Conservation (phyloP, 2,888 invertebrate species). For the Lasioglossum pauxillum region DNA sequence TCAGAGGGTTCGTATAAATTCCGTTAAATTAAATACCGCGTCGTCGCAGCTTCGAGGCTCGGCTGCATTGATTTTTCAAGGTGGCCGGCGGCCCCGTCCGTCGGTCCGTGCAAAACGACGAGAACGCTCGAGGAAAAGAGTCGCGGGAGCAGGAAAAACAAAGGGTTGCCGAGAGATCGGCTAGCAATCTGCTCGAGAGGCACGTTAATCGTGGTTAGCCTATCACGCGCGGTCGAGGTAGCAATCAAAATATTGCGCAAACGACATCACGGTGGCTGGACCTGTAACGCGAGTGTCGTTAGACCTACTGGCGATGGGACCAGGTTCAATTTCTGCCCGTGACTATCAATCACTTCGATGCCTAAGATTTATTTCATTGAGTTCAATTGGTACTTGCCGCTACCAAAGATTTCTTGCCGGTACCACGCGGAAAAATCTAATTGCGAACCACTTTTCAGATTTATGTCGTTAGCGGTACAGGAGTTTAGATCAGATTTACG, state of each 20-base stretch:
- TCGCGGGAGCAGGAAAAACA: conserved; percentile 23
- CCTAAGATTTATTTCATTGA: conserved; percentile 2
- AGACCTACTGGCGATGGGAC: conserved; percentile 10
- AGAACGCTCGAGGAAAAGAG: background rate
- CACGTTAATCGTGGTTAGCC: conserved; percentile 55
- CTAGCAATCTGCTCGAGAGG: conserved; percentile 29
- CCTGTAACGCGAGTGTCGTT: conserved; percentile 47
- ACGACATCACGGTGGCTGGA: conserved; percentile 57
- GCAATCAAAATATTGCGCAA: conserved; percentile 69
- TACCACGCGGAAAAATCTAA: background rate
- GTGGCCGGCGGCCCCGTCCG: background rate
- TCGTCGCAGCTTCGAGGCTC: background rate
- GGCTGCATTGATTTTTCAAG: conserved; percentile 15
- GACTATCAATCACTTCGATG: conserved; percentile 8
- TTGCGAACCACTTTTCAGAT: background rate
- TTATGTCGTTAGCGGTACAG: background rate
- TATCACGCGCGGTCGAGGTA: conserved; percentile 66
- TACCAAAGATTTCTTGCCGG: background rate
- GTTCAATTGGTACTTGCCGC: background rate
- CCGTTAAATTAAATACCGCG: background rate
- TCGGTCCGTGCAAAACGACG: background rate
- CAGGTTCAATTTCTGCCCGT: background rate
- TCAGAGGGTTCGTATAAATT: background rate
- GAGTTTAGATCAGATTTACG: background rate
- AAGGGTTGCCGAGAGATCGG: conserved; percentile 14